These are phyloP conservation scores for Macrobrachium nipponense DNA, from an alignment of 1,140 invertebrate species.

Conservation along the genomic window DNA sequence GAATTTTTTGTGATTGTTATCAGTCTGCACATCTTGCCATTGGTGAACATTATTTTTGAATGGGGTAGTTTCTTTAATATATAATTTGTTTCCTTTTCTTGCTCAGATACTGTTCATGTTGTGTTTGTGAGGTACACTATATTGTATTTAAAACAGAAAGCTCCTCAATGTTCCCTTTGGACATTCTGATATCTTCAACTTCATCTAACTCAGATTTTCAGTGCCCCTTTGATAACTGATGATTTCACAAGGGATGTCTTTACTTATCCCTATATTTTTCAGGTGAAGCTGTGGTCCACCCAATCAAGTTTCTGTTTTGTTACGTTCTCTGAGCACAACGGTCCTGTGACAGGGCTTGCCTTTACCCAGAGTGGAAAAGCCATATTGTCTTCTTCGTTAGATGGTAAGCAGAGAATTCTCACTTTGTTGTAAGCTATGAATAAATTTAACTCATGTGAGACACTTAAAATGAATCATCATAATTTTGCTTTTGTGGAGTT, in stretches of 20 bases:
- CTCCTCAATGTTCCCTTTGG: too few species aligned
- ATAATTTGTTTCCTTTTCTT: too few species aligned
- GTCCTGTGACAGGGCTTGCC: slow-evolving; percentile 81
- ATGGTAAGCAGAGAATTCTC: slow-evolving; percentile 72
- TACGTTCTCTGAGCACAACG: slow-evolving; percentile 92
- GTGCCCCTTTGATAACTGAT: too few species aligned
- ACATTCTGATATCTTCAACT: not conserved
- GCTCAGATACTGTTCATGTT: too few species aligned
- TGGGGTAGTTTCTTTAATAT: not conserved
- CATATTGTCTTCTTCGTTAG: slow-evolving; percentile 88
- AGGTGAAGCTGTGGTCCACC: slow-evolving; percentile 95
- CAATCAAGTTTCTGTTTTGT: slow-evolving; percentile 92
- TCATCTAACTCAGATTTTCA: not conserved
- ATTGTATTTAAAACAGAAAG: too few species aligned
- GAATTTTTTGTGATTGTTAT: not conserved
- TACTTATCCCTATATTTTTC: slow-evolving; percentile 54
- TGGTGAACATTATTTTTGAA: not conserved
- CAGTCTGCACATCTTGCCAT: not conserved
- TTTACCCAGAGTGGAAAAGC: slow-evolving; percentile 94
- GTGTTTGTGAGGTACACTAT: too few species aligned
- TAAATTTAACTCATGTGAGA: too few species aligned
- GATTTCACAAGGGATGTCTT: not conserved
- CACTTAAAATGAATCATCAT: too few species aligned
- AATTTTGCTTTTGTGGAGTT: too few species aligned
- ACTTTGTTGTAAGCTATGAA: not conserved